Evolutionary conservation across 2,113 vertebrate species (phyloP), one percentile per base, ranked within the genome.

Genomic region (Vulpes ferrilata): DNA sequence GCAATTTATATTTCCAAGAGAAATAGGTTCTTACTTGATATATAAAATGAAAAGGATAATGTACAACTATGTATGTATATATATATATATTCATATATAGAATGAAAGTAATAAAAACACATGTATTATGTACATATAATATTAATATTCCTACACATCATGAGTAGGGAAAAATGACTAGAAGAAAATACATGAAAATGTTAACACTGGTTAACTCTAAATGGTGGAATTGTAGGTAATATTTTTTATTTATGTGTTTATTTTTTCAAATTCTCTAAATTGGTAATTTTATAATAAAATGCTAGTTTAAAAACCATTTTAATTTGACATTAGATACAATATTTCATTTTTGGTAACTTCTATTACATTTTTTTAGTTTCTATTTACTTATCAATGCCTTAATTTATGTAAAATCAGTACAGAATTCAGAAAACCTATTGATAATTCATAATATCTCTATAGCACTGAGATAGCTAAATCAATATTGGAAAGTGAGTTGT

Each of bases 371-470:
- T 96, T 96, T 67, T 7, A 80, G 71, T 59, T 93, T 87, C 59
- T 25, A 81, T 22, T 84, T 94, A 78, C 9, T 73, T 51, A 95
- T 87, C 78, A 67, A 80, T 83, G 20, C 2, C 43, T 11, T 82
- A 88, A 95, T 59, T 76, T 89, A 90, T 74, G 10, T 67, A 78
- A 93, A 16, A 35, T n/a, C 2, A 57, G 20, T 80, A 76, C 0
- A 88, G 71, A 95, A 67, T 53, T 13, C 64, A 59, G 57, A 27
- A 95, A 90, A 6, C 3, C 1, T 19, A 88, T 38, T 88, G 38
- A 90, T 83, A 38, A 48, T 67, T 95, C 30, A 83, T 25, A 51
- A 90, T 88, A 96, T 32, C 7, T 96, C 86, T 96, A 55, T 38
- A 85, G 35, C 82, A 82, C n/a, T 60, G 1, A 57, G 12, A 69